Evolutionary conservation across 2,113 vertebrate genomes (phyloP), one percentile per base, ranked within the genome.

Genomic region (rat (Rattus norvegicus)): DNA sequence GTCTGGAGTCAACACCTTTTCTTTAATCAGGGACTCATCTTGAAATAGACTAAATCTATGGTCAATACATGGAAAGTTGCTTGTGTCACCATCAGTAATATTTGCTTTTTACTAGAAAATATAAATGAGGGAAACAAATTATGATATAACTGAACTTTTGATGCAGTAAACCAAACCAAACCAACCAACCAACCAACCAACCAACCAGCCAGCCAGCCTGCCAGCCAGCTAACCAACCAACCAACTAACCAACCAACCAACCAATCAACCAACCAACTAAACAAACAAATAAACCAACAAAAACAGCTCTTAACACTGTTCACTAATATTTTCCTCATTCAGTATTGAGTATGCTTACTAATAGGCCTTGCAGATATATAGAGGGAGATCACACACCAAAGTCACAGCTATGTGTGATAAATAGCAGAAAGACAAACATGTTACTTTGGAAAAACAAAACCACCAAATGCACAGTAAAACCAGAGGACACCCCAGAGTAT

Each of bases 81-180:
- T 76, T 91, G 33, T 7, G 14, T 75, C 67, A 43, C 36, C 24
- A 93, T 24, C 52, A 49, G 19, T 72, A 86, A 75, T 17, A 90
- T 72, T 91, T 59, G 26, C n/a, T 86, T 69, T 92, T 92, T 65
- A 88, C 8, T 47, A 88, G 69, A 47, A 94, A 93, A 70, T 91
- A 69, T 47, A 54, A 92, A 79, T 67, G 22, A 79, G 17, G 59
- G 3, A 73, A 13, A 4, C 88, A 47, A 79, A 3, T 49, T 75
- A 39, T 56, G 36, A 3, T 67, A 6, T 47, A 19, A 83, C 79
- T 79, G 17, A 30, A 8, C 28, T 49, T 39, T 87, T 56, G 43
- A 39, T 54, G 43, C 43, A 43, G 43, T 43, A 79, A 59, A 81
- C 36, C 6, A 72, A 72, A 20, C 16, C 65, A 67, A 67, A 67